Evolutionary conservation across 1,140 invertebrate genomes (phyloP).

Genomic region (Myzus persicae): DNA sequence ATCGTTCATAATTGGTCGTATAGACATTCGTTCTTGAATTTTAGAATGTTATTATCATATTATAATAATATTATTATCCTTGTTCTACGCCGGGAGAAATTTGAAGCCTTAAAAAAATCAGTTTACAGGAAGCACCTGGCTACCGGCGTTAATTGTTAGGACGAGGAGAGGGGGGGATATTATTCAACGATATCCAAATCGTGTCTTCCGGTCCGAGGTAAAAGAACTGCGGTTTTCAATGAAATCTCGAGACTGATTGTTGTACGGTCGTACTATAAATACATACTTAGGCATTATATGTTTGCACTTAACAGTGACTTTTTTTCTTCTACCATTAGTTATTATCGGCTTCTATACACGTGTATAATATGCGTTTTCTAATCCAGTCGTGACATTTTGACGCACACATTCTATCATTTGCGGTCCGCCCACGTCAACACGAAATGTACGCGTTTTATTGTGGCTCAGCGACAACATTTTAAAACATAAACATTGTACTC

Average conservation of each 20-base stretch:
- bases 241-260: not conserved
- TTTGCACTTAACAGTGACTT: not conserved
- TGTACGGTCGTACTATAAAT: not conserved
- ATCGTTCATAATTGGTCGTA: not conserved
- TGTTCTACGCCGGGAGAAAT: not conserved
- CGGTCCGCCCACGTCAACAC: not conserved
- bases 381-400: conserved; percentile 36
- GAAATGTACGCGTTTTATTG: not conserved
- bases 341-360: not conserved
- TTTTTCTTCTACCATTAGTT: not conserved
- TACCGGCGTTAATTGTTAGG: no score
- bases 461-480: not conserved
- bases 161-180: not conserved
- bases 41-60: not conserved
- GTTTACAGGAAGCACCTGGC: conserved; percentile 29
- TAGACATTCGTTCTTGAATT: not conserved
- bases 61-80: not conserved
- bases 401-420: not conserved
- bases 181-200: not conserved
- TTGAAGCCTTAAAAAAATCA: conserved; percentile 32
- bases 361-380: not conserved
- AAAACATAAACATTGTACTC: not conserved
- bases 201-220: conserved; percentile 12
- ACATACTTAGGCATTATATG: no score
- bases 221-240: not conserved